Base-by-base conservation (phyloP, 64 coral and sea anemone species). In the Actinia tenebrosa region DNA sequence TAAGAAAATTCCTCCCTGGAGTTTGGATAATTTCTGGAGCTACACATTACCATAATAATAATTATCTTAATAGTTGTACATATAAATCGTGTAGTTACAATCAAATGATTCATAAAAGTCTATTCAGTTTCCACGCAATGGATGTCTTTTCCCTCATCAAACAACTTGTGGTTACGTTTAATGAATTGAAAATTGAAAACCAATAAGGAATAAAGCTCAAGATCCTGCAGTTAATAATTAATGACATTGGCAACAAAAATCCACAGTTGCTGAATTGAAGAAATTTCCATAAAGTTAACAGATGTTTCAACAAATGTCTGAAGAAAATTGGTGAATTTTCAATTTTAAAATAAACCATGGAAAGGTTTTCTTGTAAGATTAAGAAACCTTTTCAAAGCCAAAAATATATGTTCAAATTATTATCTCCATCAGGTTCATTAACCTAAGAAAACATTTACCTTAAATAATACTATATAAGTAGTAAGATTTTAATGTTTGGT, bases 251-350 rank as follows among this genome's bases (percentile, higher is more conserved):
- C 10, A 3, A 15, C 1, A 75, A 75, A 42, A 27, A 37, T 27
- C 5, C 8, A 25, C 69, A 10, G 25, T 14, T 30, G 25, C 13
- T n/a, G 25, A 75, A 30, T 75, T 26, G 9, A 75, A 75, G 20
- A 75, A 75, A 75, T 75, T 75, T 75, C 69, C 69, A 75, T 75
- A 42, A 75, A 75, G 69, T 27, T 14, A 75, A 25, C 69, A 75
- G 69, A 75, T 75, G 69, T 75, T 75, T n/a, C 3, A 22, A 22
- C 61, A 66, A 66, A 66, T 66, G 56, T 58, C 56, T 11, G 56
- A 58, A n/a, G n/a, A 66, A 66, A n/a, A 10, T 3, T 42, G 42
- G 10, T 69, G 64, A 69, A 20, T 23, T 75, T 37, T 42, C 37
- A 3, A 75, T 37, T 26, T 75, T 14, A 30, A 42, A 42, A 15